Percentiles rank a stretch among this genome's conserved stretches.
Evolutionary conservation across 1,140 invertebrate species (phyloP).

Genomic region (Bombus superbus): DNA sequence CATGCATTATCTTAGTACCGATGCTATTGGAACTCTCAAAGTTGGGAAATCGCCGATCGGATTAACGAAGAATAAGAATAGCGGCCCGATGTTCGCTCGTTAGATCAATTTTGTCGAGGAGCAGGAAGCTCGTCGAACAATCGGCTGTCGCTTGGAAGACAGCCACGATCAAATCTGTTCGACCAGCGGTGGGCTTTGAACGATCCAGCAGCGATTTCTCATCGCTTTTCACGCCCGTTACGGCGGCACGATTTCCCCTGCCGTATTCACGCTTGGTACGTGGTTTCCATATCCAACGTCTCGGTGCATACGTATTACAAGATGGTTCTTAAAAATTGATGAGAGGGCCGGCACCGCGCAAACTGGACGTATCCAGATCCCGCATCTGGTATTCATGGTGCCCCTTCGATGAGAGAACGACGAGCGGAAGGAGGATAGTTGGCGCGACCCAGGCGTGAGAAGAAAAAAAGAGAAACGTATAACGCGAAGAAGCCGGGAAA

Average conservation of each 20-base stretch:
- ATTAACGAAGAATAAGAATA: neutral
- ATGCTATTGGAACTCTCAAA: neutral
- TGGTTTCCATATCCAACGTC: constrained; percentile 78
- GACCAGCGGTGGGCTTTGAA: too few species aligned
- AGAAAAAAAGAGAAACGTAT: neutral
- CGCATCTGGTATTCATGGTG: constrained; percentile 82
- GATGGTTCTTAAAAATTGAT: constrained; percentile 82
- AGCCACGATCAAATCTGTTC: neutral
- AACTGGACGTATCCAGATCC: constrained; percentile 80
- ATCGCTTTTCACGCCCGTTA: constrained; percentile 63
- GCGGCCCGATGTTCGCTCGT: neutral
- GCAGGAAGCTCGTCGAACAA: neutral
- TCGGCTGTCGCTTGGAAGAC: neutral
- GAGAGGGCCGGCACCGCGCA: constrained; percentile 76
- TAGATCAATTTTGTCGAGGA: neutral
- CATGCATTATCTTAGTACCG: neutral
- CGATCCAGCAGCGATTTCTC: constrained; percentile 54
- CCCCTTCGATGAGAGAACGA: constrained; percentile 44
- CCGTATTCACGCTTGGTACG: constrained; percentile 66
- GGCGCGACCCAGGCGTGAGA: constrained; percentile 10
- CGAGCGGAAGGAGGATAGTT: constrained; percentile 3
- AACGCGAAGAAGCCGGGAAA: constrained; percentile 17
- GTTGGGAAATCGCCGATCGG: neutral
- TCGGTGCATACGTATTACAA: constrained; percentile 70
- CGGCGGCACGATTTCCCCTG: constrained; percentile 48